Evolutionary conservation across 1,140 invertebrate species (phyloP), one percentile per base, ranked within the genome.

Genomic region (Myzus persicae): DNA sequence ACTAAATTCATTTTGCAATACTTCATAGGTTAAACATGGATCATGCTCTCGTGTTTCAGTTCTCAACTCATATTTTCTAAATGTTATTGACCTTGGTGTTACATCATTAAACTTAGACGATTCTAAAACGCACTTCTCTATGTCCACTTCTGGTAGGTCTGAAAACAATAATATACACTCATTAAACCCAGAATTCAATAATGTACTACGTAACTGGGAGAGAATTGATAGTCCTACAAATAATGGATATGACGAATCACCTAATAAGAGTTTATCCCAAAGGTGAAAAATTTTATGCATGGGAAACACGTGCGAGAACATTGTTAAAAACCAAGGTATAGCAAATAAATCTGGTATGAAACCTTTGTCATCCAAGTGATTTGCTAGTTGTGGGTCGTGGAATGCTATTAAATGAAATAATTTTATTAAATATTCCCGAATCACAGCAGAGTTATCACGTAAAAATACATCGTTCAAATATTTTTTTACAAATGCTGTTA

Each of bases 311-410:
- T 99, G 99, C 93, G 99, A 99, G 96, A 99, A 99, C 98, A 99
- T 99, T 22, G 99, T 99, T 14, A 99, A 96, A 95, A 99, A 99
- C 99, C 99, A 99, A 0, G 99, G 99, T 95, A 99, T 99, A n/a
- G 99, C 98, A 96, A 99, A 99, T 4, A 99, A 95, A 96, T 99
- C 99, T 0, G 99, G 99, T 94, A 99, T 98, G 95, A 99, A 99
- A 94, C 97, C 98, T 94, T 99, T 99, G 14, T 97, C 97, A 94
- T 98, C 96, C 59, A 99, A 96, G 96, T 99, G 99, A 95, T 98
- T 98, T 1, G 98, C 98, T 84, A 99, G 95, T 91, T 97, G 96
- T 22, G 99, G 98, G 95, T 99, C 99, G 95, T 99, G 98, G 95
- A 99, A 99, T 93, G 98, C 97, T 88, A 99, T 97, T 93, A 99